Evolutionary conservation across 1,140 invertebrate genomes (phyloP).

Genomic region (Cydia pomonella): DNA sequence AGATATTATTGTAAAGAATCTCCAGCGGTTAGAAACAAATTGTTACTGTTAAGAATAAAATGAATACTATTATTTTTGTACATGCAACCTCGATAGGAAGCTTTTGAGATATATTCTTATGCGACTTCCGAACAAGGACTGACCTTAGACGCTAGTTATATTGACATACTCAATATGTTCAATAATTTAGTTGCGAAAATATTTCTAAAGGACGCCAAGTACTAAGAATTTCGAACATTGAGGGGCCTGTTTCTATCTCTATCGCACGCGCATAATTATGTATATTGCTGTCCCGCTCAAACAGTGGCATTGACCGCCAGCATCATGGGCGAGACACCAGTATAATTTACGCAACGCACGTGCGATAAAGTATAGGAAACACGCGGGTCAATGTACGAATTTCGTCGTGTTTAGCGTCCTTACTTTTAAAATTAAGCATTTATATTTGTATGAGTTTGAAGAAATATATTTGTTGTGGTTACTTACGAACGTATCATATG

Average conservation of each 20-base stretch:
- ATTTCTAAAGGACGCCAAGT: not conserved
- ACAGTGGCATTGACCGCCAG: too few species aligned
- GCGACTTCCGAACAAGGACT: slow-evolving; percentile 71
- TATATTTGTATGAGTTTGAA: slow-evolving; percentile 33
- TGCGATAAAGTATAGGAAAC: too few species aligned
- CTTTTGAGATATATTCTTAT: slow-evolving; percentile 67
- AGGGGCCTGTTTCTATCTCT: too few species aligned
- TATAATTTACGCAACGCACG: too few species aligned
- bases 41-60: slow-evolving; percentile 75
- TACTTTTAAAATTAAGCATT: slow-evolving; percentile 8
- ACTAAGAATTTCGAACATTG: too few species aligned
- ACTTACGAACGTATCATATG: slow-evolving; percentile 30
- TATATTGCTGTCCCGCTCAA: too few species aligned
- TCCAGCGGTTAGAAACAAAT: slow-evolving; percentile 74
- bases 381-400: too few species aligned
- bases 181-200: slow-evolving; percentile 55
- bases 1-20: slow-evolving; percentile 52
- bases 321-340: too few species aligned
- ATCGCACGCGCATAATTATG: too few species aligned
- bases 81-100: slow-evolving; percentile 68
- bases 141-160: slow-evolving; percentile 69
- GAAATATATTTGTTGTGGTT: slow-evolving; percentile 30
- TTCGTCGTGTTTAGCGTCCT: not conserved
- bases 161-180: slow-evolving; percentile 62
- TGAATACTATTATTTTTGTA: slow-evolving; percentile 75